Base-by-base conservation (phyloP, 2,797 vertebrate genomes). In the Adelosebastes latens region DNA sequence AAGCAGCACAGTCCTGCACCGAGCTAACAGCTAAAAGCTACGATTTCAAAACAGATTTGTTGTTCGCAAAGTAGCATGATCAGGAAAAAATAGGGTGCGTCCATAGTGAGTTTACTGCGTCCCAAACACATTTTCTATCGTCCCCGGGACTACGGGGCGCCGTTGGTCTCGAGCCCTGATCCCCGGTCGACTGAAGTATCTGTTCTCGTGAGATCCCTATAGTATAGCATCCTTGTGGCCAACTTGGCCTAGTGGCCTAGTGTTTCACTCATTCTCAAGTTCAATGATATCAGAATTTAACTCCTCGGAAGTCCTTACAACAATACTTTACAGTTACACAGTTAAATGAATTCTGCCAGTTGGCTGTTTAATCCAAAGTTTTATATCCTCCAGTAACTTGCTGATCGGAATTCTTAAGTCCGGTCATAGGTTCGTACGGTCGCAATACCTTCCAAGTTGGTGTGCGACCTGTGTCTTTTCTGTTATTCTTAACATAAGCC, bases 401-500 rank as follows among this genome's bases (percentile, higher is more conserved):
- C 52, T 59, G 29, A 68, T 83, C 22, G 42, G 75, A 79, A 65
- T 39, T 61, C 36, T 59, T 25, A 18, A 53, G 69, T 61, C 59
- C 46, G 27, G 18, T 70, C 46, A 80, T 29, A 67, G 34, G 78
- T 73, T 85, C 81, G 42, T 20, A 29, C 25, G 39, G 60, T 52
- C 36, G 73, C 60, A 68, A 56, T 64, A 66, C 58, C 64, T 86
- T 84, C 66, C 58, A 87, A 71, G 62, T 71, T 13, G 20, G 67
- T 79, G 75, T 52, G 58, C 67, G 83, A 88, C 90, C 80, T 91
- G 83, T 85, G 81, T 90, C 77, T 87, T 81, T 77, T 82, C 83
- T 86, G 88, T 89, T 92, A 88, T 94, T 93, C 79, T 81, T 87
- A 81, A 63, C 80, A 88, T 89, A 93, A 92, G 87, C 86, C 87